Conservation (phyloP, 1,140 invertebrate genomes). For the Drosophila teissieri region DNA sequence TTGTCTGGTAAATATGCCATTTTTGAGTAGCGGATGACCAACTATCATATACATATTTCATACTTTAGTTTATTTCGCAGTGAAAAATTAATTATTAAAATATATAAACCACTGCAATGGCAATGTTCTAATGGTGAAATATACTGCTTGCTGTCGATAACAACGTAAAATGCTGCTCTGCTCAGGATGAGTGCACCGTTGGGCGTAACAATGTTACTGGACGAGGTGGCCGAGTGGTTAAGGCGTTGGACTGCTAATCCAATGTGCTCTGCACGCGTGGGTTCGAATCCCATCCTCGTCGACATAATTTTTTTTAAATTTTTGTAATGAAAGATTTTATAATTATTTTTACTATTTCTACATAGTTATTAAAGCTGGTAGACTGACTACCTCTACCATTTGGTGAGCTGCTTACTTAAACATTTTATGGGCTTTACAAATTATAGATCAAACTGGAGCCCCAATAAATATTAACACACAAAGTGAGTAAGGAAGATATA, state of each 20-base stretch:
- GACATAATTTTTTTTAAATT: conserved; percentile 63
- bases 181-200: conserved; percentile 26
- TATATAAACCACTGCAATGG: neutral
- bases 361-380: too few species aligned
- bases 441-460: too few species aligned
- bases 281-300: conserved; percentile 96
- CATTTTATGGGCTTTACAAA: too few species aligned
- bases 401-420: too few species aligned
- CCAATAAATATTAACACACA: too few species aligned
- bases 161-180: neutral
- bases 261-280: conserved; percentile 91
- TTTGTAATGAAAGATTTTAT: neutral
- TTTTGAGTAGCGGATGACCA: neutral
- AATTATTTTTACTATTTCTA: too few species aligned
- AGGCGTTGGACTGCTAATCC: conserved; percentile 94
- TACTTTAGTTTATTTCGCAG: neutral
- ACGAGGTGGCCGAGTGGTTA: conserved; percentile 96
- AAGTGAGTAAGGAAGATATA: too few species aligned
- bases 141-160: conserved; percentile 36
- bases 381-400: too few species aligned
- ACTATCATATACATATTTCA: too few species aligned
- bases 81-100: neutral
- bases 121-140: neutral
- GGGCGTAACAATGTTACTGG: conserved; percentile 62
- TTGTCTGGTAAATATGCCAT: neutral